A percentile compares a stretch with the other conserved stretches of the same genome.
Evolutionary conservation across 2,888 invertebrate species (phyloP).

Genomic region (Himalopsyche anomala): DNA sequence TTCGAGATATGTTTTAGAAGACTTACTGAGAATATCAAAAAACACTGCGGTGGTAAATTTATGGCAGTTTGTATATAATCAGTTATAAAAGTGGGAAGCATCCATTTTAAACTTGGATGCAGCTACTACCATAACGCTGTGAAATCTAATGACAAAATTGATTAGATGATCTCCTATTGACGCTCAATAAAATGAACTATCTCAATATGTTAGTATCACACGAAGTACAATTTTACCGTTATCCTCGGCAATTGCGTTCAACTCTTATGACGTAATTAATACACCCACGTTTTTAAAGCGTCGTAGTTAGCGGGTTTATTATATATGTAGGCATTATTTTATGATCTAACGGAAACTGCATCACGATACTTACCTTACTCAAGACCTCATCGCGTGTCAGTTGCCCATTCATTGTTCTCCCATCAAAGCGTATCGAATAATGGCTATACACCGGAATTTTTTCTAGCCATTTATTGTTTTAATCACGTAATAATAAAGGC

Average conservation of each 20-base stretch:
- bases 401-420: constrained; percentile 49
- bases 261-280: constrained; percentile 9
- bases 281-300: neutral
- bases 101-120: too few relatives aligned
- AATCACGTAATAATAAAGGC: too few relatives aligned
- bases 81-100: too few relatives aligned
- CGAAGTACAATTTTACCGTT: neutral
- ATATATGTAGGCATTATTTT: neutral
- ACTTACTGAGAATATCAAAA: too few relatives aligned
- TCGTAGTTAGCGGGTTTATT: neutral
- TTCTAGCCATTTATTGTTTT: neutral
- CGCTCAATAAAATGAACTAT: too few relatives aligned
- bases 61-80: too few relatives aligned
- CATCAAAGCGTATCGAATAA: constrained; percentile 20
- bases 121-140: too few relatives aligned
- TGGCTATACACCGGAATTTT: neutral
- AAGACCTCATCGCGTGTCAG: constrained; percentile 35
- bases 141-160: too few relatives aligned
- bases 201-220: too few relatives aligned
- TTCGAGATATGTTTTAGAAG: too few relatives aligned
- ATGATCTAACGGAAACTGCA: constrained; percentile 50
- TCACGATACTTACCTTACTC: constrained; percentile 54
- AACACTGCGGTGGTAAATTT: too few relatives aligned
- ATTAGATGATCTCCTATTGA: too few relatives aligned
- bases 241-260: neutral